Conservation (phyloP, 1,140 invertebrate species). For the Bombus impatiens region DNA sequence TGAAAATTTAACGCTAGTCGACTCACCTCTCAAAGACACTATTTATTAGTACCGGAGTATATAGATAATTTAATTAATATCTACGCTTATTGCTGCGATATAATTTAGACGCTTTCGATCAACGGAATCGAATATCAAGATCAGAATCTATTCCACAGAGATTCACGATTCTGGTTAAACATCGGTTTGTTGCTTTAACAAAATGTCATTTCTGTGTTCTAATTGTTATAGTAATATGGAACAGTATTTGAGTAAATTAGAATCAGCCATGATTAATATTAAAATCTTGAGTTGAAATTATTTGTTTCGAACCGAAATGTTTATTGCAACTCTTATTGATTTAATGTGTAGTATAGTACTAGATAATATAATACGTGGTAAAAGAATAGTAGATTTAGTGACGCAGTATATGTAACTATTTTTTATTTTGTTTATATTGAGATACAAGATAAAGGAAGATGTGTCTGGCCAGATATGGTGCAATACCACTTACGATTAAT, state of each 20-base stretch:
- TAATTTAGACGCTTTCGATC: not conserved
- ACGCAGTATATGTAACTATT: not conserved
- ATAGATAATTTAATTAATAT: conserved; percentile 23
- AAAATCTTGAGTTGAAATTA: not conserved
- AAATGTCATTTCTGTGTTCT: not conserved
- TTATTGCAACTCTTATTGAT: not conserved
- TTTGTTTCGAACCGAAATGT: not conserved
- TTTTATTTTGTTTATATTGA: not conserved
- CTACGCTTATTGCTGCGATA: not conserved
- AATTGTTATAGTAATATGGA: not conserved
- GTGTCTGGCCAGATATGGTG: too few relatives aligned
- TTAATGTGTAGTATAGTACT: not conserved
- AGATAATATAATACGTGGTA: not conserved
- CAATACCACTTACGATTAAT: not conserved
- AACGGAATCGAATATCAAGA: not conserved
- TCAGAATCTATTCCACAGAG: not conserved
- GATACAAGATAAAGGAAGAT: too few relatives aligned
- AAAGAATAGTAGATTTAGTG: not conserved
- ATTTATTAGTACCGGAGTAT: conserved; percentile 10
- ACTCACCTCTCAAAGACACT: not conserved
- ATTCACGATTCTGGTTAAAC: not conserved
- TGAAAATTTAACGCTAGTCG: conserved; percentile 9
- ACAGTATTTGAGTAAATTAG: not conserved
- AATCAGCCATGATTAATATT: not conserved
- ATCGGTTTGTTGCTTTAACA: not conserved